Conservation (phyloP, 1,140 invertebrate species). For the Aporrectodea caliginosa region DNA sequence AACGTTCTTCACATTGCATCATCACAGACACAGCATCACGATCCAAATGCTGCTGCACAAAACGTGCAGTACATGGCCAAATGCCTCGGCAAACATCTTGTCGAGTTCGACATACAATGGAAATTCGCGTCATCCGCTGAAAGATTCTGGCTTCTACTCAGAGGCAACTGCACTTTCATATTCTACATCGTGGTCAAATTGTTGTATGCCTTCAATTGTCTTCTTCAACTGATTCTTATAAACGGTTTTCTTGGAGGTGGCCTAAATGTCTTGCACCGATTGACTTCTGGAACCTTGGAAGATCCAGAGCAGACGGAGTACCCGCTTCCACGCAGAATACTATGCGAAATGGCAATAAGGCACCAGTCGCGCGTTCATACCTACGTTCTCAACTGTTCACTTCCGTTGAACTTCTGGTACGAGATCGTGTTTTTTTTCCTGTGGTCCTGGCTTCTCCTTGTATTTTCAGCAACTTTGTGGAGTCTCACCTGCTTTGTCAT, state of each 20-base stretch:
- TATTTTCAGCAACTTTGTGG: constrained; percentile 56
- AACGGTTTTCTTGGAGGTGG: not conserved
- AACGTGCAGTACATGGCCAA: not conserved
- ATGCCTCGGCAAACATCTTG: not conserved
- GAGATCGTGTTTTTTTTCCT: constrained; percentile 61
- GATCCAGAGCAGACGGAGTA: not conserved
- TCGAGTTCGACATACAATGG: not conserved
- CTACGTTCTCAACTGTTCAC: constrained; percentile 59
- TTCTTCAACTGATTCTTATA: not conserved
- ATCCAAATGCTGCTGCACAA: not conserved
- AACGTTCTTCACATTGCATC: not conserved
- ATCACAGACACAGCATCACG: no score
- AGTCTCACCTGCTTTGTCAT: constrained; percentile 38
- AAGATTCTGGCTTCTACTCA: not conserved
- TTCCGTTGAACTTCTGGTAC: constrained; percentile 61
- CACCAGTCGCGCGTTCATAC: constrained; percentile 54
- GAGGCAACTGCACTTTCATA: not conserved
- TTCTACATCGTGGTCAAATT: not conserved
- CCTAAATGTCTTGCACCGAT: not conserved
- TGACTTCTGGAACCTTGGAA: not conserved
- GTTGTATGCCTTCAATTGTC: not conserved
- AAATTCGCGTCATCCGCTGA: not conserved
- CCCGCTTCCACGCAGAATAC: not conserved
- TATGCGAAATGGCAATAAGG: not conserved
- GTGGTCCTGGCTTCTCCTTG: constrained; percentile 61